These are phyloP conservation scores for Rhopalosiphum padi DNA, from an alignment of 1,140 invertebrate species.

Conservation along the genomic window DNA sequence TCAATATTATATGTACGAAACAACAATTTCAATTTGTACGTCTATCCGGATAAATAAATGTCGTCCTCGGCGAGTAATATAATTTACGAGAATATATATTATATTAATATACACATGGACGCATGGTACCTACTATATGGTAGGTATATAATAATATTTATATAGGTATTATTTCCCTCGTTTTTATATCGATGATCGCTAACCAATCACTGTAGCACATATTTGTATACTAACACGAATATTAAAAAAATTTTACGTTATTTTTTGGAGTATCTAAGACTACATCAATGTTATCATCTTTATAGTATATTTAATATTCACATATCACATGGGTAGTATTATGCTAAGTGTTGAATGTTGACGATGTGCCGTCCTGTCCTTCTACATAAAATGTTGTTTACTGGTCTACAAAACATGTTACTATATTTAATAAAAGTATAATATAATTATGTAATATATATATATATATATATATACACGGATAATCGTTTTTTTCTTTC, in stretches of 20 bases:
- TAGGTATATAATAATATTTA: no score
- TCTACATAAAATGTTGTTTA: not conserved
- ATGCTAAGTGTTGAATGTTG: not conserved
- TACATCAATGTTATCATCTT: not conserved
- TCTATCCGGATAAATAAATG: not conserved
- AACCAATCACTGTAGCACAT: not conserved
- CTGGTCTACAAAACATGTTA: not conserved
- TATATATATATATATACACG: not conserved
- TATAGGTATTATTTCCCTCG: not conserved
- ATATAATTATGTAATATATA: not conserved
- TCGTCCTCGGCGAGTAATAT: not conserved
- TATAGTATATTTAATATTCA: not conserved
- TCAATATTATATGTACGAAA: not conserved
- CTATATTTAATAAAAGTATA: not conserved
- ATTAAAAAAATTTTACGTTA: not conserved
- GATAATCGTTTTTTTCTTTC: constrained; percentile 4
- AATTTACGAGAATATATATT: not conserved
- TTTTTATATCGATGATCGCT: not conserved
- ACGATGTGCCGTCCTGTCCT: not conserved
- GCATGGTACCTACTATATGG: no score
- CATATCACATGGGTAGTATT: not conserved
- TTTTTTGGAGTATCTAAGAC: not conserved
- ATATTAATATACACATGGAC: no score
- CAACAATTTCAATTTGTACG: not conserved
- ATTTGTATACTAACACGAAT: not conserved